Conservation (phyloP, 2,797 vertebrate genomes). For the Orestias chungarensis region DNA sequence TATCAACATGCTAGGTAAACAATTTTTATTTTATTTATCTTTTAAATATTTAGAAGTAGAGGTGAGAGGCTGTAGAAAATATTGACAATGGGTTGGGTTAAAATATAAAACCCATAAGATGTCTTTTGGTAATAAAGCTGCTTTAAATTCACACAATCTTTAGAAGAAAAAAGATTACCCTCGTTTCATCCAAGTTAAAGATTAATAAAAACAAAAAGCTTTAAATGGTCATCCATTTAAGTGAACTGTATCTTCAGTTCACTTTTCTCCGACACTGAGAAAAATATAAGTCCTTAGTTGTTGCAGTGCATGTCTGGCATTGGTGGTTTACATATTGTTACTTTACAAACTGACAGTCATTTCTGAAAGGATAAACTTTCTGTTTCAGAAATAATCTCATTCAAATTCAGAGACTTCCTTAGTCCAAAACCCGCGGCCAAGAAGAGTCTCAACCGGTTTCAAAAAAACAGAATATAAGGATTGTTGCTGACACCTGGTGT, state of each 20-base stretch:
- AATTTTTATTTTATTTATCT: not conserved
- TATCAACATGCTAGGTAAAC: not conserved
- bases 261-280: not conserved
- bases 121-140: conserved; percentile 30
- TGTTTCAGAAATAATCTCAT: not conserved
- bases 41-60: conserved; percentile 23
- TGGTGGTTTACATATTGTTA: not conserved
- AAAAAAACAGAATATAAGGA: not conserved
- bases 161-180: conserved; percentile 25
- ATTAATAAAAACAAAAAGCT: conserved; percentile 43
- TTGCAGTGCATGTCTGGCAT: not conserved
- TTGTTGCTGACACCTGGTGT: not conserved
- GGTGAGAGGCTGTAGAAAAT: conserved; percentile 29
- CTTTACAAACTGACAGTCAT: not conserved
- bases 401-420: not conserved
- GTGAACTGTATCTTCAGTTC: not conserved
- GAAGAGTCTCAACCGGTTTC: not conserved
- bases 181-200: conserved; percentile 48
- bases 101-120: no score
- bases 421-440: not conserved
- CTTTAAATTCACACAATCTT: conserved; percentile 18
- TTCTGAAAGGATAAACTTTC: not conserved
- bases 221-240: no score
- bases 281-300: not conserved
- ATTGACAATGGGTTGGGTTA: no score